A percentile compares a stretch with the other conserved stretches of the same genome.
These are phyloP conservation scores for Caenorhabditis sp. DNA, from an alignment of 2,888 invertebrate species.

Conservation along the genomic window DNA sequence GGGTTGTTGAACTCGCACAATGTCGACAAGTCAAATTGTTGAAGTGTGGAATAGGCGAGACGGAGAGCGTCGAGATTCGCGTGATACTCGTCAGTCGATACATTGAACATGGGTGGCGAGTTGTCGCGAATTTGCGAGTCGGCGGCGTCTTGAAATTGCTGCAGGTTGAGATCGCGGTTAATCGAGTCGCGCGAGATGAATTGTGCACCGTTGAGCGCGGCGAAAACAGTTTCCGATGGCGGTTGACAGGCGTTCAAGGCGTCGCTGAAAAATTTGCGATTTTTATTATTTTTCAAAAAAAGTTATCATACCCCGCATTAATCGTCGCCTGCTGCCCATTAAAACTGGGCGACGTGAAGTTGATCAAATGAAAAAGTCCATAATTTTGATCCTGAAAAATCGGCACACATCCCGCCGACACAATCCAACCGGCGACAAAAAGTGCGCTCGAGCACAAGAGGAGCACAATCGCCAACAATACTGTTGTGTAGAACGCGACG, in stretches of 20 bases:
- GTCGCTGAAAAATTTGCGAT: constrained; percentile 13
- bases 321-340: not conserved
- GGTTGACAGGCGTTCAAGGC: constrained; percentile 11
- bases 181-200: constrained; percentile 10
- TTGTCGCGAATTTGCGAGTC: not conserved
- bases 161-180: constrained; percentile 19
- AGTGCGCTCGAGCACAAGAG: constrained; percentile 20
- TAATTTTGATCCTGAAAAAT: constrained; percentile 42
- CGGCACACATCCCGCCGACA: constrained; percentile 46
- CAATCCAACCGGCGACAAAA: constrained; percentile 48
- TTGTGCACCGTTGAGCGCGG: constrained; percentile 19
- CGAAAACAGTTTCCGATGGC: constrained; percentile 15
- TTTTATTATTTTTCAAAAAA: not conserved
- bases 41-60: not conserved
- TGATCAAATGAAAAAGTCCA: constrained; percentile 23
- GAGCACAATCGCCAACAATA: constrained; percentile 14
- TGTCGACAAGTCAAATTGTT: not conserved
- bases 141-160: not conserved
- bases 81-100: not conserved
- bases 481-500: constrained; percentile 21
- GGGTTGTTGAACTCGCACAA: not conserved
- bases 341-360: not conserved
- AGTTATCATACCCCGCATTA: not conserved
- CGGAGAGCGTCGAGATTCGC: not conserved
- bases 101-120: not conserved